phyloP scores from a whole-genome alignment of 1,140 invertebrate genomes.

The Rhagoletis zephyria region DNA sequence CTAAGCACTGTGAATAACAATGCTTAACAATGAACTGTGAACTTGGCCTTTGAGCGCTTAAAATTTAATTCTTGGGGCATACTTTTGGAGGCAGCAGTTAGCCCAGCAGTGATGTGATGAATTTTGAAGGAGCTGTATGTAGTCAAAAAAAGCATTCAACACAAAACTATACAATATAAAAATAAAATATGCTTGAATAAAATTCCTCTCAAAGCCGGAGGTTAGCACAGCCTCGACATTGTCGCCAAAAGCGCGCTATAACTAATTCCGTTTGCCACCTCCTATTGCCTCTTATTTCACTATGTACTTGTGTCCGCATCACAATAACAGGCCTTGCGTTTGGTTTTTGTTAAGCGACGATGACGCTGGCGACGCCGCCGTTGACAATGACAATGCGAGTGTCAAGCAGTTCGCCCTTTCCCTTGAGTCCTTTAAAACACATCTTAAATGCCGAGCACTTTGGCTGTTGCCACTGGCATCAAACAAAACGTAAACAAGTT shows the following conservation, averaged over 20 bases:
- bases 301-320: neutral
- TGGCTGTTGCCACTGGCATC: constrained; percentile 44
- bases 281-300: neutral
- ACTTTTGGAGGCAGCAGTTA: too few species aligned
- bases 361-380: neutral
- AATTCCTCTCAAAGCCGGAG: neutral
- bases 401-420: constrained; percentile 10
- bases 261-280: constrained; percentile 2
- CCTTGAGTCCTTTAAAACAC: constrained; percentile 19
- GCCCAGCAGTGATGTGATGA: too few species aligned
- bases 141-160: too few species aligned
- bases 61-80: too few species aligned
- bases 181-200: too few species aligned
- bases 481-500: constrained; percentile 28
- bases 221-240: constrained; percentile 23
- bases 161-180: too few species aligned
- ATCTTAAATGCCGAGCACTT: constrained; percentile 50
- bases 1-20: too few species aligned
- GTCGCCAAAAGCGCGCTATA: neutral
- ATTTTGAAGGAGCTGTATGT: too few species aligned
- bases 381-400: neutral
- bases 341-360: neutral
- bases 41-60: too few species aligned
- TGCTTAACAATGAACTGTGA: too few species aligned
- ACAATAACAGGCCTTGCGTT: constrained; percentile 21